These are phyloP conservation scores for human DNA, from an alignment of 2,113 vertebrate species.

Conservation along the genomic window GRCh38 chr2:28412501-28413000, in stretches of 20 bases:
- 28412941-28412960: conserved; percentile 79
- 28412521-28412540: conserved; percentile 77
- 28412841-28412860: conserved; percentile 75
- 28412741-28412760: conserved; percentile 68
- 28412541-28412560: conserved; percentile 72
- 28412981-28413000: conserved; percentile 66
- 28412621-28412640: neutral
- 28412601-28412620: neutral
- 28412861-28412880: neutral
- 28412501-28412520: conserved; percentile 82
- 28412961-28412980: conserved; percentile 69
- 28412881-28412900: conserved; percentile 64
- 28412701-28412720: conserved; percentile 54
- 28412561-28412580: conserved; percentile 52
- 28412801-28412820: conserved; percentile 54
- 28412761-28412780: conserved; percentile 69
- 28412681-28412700: conserved; percentile 70
- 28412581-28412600: conserved; percentile 56
- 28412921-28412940: conserved; percentile 87
- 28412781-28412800: conserved; percentile 63
- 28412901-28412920: conserved; percentile 75
- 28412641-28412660: neutral
- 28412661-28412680: conserved; percentile 47
- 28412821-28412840: conserved; percentile 81
- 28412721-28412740: conserved; percentile 59